phyloP scores from a whole-genome alignment of 1,140 invertebrate species.

The Theocolax elegans region DNA sequence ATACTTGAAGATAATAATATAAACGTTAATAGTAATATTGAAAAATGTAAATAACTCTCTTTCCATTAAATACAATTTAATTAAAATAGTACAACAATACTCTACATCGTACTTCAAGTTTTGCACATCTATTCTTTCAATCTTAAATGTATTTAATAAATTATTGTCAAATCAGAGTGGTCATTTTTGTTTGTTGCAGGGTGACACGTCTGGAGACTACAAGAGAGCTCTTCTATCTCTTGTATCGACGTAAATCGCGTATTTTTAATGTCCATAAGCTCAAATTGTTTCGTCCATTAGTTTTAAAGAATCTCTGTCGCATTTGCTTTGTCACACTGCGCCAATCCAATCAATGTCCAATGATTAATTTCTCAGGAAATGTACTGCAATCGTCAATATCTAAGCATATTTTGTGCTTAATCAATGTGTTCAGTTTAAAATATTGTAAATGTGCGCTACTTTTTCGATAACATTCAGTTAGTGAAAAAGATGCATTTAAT shows the following conservation, averaged over 20 bases:
- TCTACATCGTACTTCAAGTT: not conserved
- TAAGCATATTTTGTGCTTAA: constrained; percentile 17
- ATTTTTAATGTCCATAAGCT: constrained; percentile 1
- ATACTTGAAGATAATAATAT: too few relatives aligned
- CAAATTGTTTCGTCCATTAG: constrained; percentile 20
- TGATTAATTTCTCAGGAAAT: constrained; percentile 31
- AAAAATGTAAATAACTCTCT: constrained; percentile 24
- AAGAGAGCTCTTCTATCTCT: constrained; percentile 86
- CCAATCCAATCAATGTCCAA: constrained; percentile 25
- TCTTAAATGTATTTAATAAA: constrained; percentile 8
- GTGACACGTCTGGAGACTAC: constrained; percentile 92
- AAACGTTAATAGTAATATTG: too few relatives aligned
- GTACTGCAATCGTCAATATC: constrained; percentile 8
- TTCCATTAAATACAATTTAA: constrained; percentile 26
- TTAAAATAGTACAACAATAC: too few relatives aligned
- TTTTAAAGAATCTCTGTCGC: constrained; percentile 28
- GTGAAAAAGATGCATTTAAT: constrained; percentile 1
- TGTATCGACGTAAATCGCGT: constrained; percentile 72
- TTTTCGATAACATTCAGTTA: not conserved
- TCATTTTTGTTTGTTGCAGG: constrained; percentile 71
- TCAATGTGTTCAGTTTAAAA: constrained; percentile 38
- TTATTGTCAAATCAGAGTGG: constrained; percentile 39
- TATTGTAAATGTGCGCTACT: not conserved
- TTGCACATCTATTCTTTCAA: not conserved
- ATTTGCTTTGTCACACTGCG: constrained; percentile 25